These are phyloP conservation scores for Raphicerus campestris DNA, from an alignment of 2,113 vertebrate genomes.

Conservation along the genomic window DNA sequence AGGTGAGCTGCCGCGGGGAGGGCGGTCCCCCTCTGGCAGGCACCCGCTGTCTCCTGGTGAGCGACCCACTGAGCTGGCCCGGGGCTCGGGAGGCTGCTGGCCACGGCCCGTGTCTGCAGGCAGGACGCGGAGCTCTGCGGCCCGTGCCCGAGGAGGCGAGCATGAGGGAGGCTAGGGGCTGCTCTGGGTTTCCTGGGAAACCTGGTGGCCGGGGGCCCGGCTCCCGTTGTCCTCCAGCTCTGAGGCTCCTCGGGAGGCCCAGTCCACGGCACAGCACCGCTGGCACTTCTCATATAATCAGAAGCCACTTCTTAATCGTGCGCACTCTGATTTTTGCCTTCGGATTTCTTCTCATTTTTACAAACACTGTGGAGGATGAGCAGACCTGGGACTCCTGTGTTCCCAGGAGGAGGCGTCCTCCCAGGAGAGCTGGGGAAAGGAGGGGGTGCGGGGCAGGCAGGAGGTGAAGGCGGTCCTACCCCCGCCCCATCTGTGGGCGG, in stretches of 20 bases:
- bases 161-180: background rate
- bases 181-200: background rate
- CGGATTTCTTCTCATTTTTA: background rate
- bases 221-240: conserved; percentile 9
- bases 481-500: fast-evolving
- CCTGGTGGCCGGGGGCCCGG: background rate
- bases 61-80: background rate
- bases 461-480: background rate
- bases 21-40: fast-evolving
- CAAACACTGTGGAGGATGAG: background rate
- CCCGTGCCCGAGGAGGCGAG: background rate
- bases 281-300: fast-evolving
- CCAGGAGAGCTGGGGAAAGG: no score
- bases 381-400: no score
- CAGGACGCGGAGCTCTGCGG: background rate
- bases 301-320: background rate
- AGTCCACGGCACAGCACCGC: background rate
- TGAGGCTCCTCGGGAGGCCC: conserved; percentile 17
- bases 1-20: background rate
- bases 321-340: background rate
- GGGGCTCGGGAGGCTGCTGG: background rate
- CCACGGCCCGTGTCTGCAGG: background rate
- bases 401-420: background rate
- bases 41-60: background rate
- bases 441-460: background rate